phyloP scores from a whole-genome alignment of 2,888 invertebrate genomes.

The Penaeus monodon region DNA sequence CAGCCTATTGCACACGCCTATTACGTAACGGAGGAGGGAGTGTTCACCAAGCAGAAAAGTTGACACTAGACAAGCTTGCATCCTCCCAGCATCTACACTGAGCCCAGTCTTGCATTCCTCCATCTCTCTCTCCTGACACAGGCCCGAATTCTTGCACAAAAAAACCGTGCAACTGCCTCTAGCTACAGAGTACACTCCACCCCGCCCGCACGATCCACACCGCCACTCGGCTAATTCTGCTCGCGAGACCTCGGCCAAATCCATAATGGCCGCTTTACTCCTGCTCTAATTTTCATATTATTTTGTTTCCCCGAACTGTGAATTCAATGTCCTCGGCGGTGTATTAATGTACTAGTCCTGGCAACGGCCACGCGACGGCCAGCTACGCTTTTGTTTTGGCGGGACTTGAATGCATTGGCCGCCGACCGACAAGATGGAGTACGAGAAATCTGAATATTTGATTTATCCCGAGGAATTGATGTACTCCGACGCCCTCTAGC shows the following conservation, averaged over 20 bases:
- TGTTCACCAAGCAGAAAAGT: conserved; percentile 35
- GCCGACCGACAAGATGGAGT: no score
- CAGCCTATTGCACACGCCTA: background rate
- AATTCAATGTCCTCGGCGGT: background rate
- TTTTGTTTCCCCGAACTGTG: background rate
- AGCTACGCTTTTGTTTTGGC: no score
- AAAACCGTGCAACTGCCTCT: conserved; percentile 50
- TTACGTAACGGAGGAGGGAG: conserved; percentile 1
- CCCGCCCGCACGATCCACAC: conserved; percentile 25
- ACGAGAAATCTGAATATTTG: no score
- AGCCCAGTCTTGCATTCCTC: conserved; percentile 55
- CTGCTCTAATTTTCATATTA: background rate
- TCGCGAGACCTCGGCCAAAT: no score
- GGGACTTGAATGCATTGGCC: no score
- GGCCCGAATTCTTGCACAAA: conserved; percentile 52
- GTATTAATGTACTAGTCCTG: no score
- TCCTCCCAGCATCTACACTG: conserved; percentile 53
- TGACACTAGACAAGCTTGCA: conserved; percentile 53
- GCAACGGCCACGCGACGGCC: no score
- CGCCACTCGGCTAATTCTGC: conserved; percentile 7
- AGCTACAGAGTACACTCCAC: conserved; percentile 52
- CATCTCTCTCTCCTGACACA: conserved; percentile 53
- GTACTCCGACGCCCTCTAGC: no score
- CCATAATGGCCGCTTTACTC: background rate
- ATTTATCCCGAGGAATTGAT: no score